phyloP scores from a whole-genome alignment of 2,888 invertebrate genomes.

The Thymelicus sylvestris region DNA sequence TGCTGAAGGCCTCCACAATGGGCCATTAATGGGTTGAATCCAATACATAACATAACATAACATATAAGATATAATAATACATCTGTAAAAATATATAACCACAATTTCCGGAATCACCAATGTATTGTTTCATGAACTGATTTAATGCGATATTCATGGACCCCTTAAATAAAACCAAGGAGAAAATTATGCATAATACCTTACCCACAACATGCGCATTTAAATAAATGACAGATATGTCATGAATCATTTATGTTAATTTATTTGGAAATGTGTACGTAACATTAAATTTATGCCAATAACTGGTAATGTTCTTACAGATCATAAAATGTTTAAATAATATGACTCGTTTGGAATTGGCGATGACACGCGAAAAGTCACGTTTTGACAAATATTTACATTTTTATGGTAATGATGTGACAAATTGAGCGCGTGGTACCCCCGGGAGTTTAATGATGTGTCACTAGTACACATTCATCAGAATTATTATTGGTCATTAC shows the following conservation, averaged over 20 bases:
- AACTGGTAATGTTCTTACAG: constrained; percentile 35
- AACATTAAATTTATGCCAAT: constrained; percentile 34
- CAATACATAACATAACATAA: too few species aligned
- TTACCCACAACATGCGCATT: constrained; percentile 26
- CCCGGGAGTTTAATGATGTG: neutral
- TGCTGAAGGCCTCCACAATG: too few species aligned
- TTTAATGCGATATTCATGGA: constrained; percentile 12
- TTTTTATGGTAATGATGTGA: constrained; percentile 16
- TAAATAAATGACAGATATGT: constrained; percentile 34
- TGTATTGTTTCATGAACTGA: neutral
- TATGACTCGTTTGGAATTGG: constrained; percentile 27
- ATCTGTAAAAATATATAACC: too few species aligned
- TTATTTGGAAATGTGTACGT: constrained; percentile 22
- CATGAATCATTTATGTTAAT: constrained; percentile 36
- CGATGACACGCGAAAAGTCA: constrained; percentile 28
- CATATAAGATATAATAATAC: too few species aligned
- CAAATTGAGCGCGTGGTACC: neutral
- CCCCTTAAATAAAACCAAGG: constrained; percentile 30
- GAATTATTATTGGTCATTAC: too few species aligned
- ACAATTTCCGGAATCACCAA: neutral
- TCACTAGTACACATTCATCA: too few species aligned
- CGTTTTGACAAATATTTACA: constrained; percentile 30
- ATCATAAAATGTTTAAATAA: constrained; percentile 35
- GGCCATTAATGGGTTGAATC: too few species aligned
- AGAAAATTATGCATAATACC: constrained; percentile 24